Evolutionary conservation across 2,797 vertebrate species (phyloP).

Genomic region (Anisognathus igniventris): DNA sequence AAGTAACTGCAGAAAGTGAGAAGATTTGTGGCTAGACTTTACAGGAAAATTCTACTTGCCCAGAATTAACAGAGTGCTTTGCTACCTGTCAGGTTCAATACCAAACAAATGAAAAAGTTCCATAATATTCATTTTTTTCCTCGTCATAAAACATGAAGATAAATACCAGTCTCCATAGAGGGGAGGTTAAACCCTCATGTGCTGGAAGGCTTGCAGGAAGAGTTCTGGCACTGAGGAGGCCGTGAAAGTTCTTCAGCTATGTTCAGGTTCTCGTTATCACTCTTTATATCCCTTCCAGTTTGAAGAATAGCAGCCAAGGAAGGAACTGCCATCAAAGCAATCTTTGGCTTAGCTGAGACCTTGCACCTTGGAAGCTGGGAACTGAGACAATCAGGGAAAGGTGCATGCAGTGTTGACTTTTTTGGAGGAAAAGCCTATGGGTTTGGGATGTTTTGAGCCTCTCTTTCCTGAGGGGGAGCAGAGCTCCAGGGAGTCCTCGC

Average conservation of each 20-base stretch:
- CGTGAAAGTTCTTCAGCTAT: neutral
- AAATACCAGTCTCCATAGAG: neutral
- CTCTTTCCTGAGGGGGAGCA: neutral
- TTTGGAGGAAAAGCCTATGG: neutral
- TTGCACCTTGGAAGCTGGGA: neutral
- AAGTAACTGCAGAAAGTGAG: neutral
- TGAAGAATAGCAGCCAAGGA: neutral
- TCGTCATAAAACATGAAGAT: neutral
- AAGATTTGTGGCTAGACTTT: neutral
- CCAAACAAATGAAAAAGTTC: neutral
- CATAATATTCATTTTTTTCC: neutral
- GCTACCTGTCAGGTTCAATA: neutral
- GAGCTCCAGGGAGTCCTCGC: neutral
- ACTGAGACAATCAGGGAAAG: neutral
- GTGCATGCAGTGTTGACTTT: too few species aligned
- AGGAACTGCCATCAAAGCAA: neutral
- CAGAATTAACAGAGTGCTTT: neutral
- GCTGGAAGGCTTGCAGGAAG: neutral
- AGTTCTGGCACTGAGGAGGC: neutral
- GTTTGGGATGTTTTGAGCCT: neutral
- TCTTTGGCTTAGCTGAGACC: neutral
- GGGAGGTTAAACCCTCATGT: neutral
- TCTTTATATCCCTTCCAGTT: neutral
- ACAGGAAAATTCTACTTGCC: neutral
- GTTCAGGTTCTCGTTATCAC: accelerated